phyloP scores from a whole-genome alignment of 2,113 vertebrate genomes.

The Tetraodon nigroviridis region DNA sequence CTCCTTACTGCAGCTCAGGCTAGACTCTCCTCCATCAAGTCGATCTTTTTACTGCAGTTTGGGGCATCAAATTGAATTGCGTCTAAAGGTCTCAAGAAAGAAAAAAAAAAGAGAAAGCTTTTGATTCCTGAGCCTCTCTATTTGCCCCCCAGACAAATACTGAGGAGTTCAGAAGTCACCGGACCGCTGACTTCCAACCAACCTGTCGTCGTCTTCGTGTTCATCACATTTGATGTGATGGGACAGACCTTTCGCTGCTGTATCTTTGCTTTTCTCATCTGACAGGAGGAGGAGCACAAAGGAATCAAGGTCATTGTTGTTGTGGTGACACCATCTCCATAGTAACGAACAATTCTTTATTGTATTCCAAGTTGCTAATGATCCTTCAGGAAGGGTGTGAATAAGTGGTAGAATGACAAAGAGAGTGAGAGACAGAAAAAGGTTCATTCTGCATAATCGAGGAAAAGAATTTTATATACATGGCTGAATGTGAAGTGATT shows the following conservation, averaged over 20 bases:
- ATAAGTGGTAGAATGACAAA: slow-evolving; percentile 50
- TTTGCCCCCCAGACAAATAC: slow-evolving; percentile 60
- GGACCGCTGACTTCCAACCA: slow-evolving; percentile 35
- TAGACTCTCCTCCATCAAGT: slow-evolving; percentile 64
- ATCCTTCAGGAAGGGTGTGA: slow-evolving; percentile 58
- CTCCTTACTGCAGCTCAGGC: slow-evolving; percentile 65
- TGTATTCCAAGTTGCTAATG: slow-evolving; percentile 52
- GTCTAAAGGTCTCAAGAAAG: slow-evolving; percentile 41
- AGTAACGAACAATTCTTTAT: slow-evolving; percentile 68
- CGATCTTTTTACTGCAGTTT: slow-evolving; percentile 56
- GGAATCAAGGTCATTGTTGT: slow-evolving; percentile 68
- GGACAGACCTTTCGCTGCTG: slow-evolving; percentile 44
- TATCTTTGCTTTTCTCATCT: slow-evolving; percentile 52
- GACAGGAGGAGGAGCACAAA: slow-evolving; percentile 40
- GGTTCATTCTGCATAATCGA: slow-evolving; percentile 22
- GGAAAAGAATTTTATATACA: slow-evolving; percentile 47
- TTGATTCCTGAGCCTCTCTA: slow-evolving; percentile 47
- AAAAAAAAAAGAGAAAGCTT: slow-evolving; percentile 46
- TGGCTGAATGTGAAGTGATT: slow-evolving; percentile 38
- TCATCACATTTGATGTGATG: slow-evolving; percentile 20
- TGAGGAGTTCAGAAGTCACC: slow-evolving; percentile 44
- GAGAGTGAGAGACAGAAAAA: slow-evolving; percentile 9
- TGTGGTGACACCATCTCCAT: slow-evolving; percentile 68
- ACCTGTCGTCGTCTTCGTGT: slow-evolving; percentile 48
- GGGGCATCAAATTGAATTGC: slow-evolving; percentile 70